Evolutionary conservation across 2,797 vertebrate genomes (phyloP).

Genomic region (Gastrophryne carolinensis): DNA sequence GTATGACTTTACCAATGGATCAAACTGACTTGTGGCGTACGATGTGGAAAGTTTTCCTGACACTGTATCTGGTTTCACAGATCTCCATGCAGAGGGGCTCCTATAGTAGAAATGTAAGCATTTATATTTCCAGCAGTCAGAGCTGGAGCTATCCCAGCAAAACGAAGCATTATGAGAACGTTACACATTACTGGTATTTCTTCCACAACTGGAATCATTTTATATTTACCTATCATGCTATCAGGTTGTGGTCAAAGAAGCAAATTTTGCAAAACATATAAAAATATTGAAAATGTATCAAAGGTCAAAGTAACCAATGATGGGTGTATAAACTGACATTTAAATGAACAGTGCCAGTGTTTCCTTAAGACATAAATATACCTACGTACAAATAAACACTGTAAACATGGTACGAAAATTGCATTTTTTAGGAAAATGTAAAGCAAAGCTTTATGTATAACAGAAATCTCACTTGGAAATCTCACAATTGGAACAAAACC

Average conservation of each 20-base stretch:
- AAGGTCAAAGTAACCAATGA: not conserved
- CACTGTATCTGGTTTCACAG: not conserved
- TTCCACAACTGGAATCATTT: not conserved
- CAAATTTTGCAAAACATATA: not conserved
- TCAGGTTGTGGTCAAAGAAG: not conserved
- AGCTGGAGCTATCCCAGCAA: not conserved
- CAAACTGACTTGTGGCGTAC: not conserved
- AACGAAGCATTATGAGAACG: not conserved
- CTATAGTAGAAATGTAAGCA: not conserved
- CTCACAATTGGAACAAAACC: too few species aligned
- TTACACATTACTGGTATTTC: not conserved
- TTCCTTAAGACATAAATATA: too few species aligned
- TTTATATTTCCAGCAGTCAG: not conserved
- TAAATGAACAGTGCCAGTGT: not conserved
- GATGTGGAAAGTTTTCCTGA: not conserved
- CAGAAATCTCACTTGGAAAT: too few species aligned
- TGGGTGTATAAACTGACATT: not conserved
- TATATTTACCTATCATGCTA: not conserved
- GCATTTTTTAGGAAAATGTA: too few species aligned
- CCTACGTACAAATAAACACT: too few species aligned
- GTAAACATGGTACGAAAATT: too few species aligned
- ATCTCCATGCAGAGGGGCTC: not conserved
- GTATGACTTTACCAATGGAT: not conserved
- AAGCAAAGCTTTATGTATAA: too few species aligned
- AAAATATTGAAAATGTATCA: not conserved